phyloP scores from a whole-genome alignment of 2,888 invertebrate species.

The Xestia rhomboidea region DNA sequence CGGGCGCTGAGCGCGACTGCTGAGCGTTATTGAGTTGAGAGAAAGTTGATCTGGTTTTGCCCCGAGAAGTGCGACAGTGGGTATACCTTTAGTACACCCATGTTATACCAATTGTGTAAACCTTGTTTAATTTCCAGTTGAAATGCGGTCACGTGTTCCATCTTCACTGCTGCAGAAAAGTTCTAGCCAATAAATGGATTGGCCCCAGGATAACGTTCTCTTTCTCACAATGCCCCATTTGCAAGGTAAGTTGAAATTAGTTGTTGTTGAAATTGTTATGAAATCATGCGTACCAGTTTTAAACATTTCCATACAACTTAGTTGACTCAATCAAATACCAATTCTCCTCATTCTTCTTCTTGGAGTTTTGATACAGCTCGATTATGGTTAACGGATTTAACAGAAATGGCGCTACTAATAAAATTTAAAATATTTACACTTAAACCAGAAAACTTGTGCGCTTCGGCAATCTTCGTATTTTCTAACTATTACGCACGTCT shows the following conservation, averaged over 20 bases:
- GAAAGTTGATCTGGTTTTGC: background rate
- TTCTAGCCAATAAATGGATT: slow-evolving; percentile 96
- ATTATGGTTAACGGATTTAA: background rate
- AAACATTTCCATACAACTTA: background rate
- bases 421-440: background rate
- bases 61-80: background rate
- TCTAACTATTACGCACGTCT: background rate
- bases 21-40: background rate
- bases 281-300: background rate
- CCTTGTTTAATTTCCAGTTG: slow-evolving; percentile 88
- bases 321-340: background rate
- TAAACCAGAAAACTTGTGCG: background rate
- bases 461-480: background rate
- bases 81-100: background rate
- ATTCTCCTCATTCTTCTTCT: background rate
- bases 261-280: background rate
- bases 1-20: background rate
- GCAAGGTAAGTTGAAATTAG: slow-evolving; percentile 94
- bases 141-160: slow-evolving; percentile 99
- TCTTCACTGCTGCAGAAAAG: slow-evolving; percentile 96
- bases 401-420: background rate
- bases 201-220: slow-evolving; percentile 99
- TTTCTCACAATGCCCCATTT: slow-evolving; percentile 98
- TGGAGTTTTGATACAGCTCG: background rate
- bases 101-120: background rate